These are phyloP conservation scores for Ictidomys tridecemlineatus DNA, from an alignment of 2,113 vertebrate genomes.

Conservation along the genomic window DNA sequence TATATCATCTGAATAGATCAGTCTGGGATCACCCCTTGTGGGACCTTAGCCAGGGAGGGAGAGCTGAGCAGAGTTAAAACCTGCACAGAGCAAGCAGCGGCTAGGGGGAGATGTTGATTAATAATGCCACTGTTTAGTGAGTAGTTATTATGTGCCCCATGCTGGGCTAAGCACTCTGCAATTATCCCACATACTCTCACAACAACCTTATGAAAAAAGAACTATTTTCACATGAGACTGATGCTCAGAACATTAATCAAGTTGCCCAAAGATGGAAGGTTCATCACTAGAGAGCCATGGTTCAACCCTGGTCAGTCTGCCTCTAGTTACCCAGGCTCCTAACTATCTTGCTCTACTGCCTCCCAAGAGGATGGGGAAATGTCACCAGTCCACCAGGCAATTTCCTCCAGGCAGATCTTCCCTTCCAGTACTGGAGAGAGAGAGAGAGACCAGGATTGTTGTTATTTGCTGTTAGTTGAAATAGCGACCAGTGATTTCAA, in stretches of 20 bases:
- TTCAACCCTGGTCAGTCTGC: background rate
- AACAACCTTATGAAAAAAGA: background rate
- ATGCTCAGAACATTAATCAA: background rate
- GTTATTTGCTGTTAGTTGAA: background rate
- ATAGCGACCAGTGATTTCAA: background rate
- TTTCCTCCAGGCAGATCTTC: background rate
- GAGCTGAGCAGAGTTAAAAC: background rate
- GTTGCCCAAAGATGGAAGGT: background rate
- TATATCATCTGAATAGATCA: background rate
- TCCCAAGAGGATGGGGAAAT: accelerated
- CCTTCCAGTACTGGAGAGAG: background rate
- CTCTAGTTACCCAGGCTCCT: background rate
- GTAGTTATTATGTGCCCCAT: background rate
- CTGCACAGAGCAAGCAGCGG: background rate
- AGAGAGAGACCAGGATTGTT: background rate
- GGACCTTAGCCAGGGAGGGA: background rate
- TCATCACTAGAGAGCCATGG: background rate
- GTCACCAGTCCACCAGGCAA: background rate
- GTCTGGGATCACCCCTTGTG: background rate
- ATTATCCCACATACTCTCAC: background rate
- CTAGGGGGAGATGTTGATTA: background rate
- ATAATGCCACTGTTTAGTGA: background rate
- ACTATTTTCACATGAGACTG: background rate
- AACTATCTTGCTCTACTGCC: too few species aligned
- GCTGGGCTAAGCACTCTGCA: background rate